Percentiles rank a stretch among this genome's conserved stretches.
phyloP scores from a whole-genome alignment of 2,888 invertebrate genomes.

The Ferrisia virgata region DNA sequence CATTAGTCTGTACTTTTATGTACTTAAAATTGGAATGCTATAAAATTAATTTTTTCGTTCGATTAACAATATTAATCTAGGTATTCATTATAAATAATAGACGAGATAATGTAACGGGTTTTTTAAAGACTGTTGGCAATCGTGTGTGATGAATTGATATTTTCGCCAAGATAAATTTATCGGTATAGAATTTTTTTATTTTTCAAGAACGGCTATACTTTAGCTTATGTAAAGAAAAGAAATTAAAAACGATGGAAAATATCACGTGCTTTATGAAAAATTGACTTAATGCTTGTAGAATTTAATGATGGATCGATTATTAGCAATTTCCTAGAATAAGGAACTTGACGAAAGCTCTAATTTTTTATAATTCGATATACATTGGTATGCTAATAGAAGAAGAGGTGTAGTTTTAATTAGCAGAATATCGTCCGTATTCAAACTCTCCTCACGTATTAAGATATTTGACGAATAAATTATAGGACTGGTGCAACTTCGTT shows the following conservation, averaged over 20 bases:
- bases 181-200: neutral
- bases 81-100: neutral
- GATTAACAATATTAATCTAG: neutral
- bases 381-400: too few species aligned
- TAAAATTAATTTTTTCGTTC: neutral
- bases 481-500: too few species aligned
- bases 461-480: too few species aligned
- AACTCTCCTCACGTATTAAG: too few species aligned
- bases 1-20: too few species aligned
- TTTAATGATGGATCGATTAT: neutral
- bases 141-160: neutral
- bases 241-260: neutral
- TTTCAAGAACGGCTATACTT: neutral
- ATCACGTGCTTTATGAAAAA: neutral
- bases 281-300: neutral
- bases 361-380: too few species aligned
- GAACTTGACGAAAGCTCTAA: too few species aligned
- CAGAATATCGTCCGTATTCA: too few species aligned
- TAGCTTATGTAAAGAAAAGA: too few species aligned
- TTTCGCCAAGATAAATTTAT: neutral
- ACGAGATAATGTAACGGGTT: neutral
- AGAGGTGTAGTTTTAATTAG: too few species aligned
- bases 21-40: too few species aligned
- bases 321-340: neutral
- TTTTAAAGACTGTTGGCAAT: neutral